Conservation (phyloP, 2,113 vertebrate species). For the Sinocyclocheilus rhinocerous region DNA sequence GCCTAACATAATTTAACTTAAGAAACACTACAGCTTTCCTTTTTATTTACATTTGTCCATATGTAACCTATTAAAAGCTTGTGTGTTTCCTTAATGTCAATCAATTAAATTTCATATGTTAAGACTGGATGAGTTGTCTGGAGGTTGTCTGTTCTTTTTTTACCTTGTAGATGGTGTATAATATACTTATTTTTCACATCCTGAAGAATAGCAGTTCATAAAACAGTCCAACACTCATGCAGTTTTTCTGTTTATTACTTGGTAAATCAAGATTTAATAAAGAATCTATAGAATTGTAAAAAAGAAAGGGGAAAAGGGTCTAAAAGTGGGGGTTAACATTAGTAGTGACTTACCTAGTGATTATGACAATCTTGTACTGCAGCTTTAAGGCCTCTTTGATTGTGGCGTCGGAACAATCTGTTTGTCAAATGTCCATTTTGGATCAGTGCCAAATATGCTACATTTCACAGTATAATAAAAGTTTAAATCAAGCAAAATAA, state of each 20-base stretch:
- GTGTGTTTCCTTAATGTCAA: conserved; percentile 67
- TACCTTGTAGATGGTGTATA: neutral
- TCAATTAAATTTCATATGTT: conserved; percentile 69
- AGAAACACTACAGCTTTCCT: conserved; percentile 61
- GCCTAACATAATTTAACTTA: conserved; percentile 47
- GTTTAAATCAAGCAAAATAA: neutral
- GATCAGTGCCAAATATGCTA: conserved; percentile 71
- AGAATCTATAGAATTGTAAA: conserved; percentile 84
- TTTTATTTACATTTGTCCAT: conserved; percentile 64
- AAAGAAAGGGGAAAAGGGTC: conserved; percentile 73
- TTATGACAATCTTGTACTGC: conserved; percentile 74
- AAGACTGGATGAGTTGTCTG: conserved; percentile 48
- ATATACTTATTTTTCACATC: neutral
- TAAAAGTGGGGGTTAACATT: conserved; percentile 61
- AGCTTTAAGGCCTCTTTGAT: conserved; percentile 83
- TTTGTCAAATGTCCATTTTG: conserved; percentile 72
- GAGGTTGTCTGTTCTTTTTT: neutral
- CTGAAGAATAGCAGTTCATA: neutral
- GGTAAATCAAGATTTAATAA: conserved; percentile 85
- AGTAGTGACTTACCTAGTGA: conserved; percentile 35
- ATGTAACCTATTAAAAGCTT: conserved; percentile 63
- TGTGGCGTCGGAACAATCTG: conserved; percentile 81
- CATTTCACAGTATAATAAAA: conserved; percentile 71
- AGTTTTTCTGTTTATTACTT: conserved; percentile 73
- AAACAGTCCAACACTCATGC: conserved; percentile 38